These are phyloP conservation scores for Eueremaeus valkanovi DNA, from an alignment of 2,888 invertebrate species.

Conservation along the genomic window DNA sequence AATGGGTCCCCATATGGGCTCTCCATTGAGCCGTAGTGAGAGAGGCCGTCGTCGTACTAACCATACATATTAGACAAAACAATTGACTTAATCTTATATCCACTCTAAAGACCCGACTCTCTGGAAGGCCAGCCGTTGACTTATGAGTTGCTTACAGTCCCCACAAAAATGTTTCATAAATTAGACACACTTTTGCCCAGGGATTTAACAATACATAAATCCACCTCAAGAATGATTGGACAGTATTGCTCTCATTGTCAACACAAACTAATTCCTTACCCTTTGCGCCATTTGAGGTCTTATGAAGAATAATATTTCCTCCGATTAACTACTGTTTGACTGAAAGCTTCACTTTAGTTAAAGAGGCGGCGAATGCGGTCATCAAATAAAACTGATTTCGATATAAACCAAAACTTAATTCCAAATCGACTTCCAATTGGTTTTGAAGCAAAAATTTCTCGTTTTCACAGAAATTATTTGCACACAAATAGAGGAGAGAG, in stretches of 20 bases:
- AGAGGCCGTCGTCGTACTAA: conserved; percentile 90
- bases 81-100: neutral
- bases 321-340: neutral
- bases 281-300: conserved; percentile 14
- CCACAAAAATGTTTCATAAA: neutral
- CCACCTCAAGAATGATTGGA: neutral
- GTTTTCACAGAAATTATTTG: too few species aligned
- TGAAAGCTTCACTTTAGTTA: neutral
- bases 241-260: neutral
- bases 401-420: neutral
- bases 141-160: neutral
- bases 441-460: too few species aligned
- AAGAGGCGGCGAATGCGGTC: conserved; percentile 1
- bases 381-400: neutral
- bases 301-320: neutral
- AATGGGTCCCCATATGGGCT: conserved; percentile 71
- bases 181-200: neutral
- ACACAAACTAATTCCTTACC: conserved; percentile 17
- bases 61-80: neutral
- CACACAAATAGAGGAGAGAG: too few species aligned
- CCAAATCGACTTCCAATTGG: too few species aligned
- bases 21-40: conserved; percentile 74
- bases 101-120: neutral
- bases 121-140: neutral
- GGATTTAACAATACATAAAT: neutral